Conservation (phyloP, 2,888 invertebrate species). For the Epicampocera succincta region DNA sequence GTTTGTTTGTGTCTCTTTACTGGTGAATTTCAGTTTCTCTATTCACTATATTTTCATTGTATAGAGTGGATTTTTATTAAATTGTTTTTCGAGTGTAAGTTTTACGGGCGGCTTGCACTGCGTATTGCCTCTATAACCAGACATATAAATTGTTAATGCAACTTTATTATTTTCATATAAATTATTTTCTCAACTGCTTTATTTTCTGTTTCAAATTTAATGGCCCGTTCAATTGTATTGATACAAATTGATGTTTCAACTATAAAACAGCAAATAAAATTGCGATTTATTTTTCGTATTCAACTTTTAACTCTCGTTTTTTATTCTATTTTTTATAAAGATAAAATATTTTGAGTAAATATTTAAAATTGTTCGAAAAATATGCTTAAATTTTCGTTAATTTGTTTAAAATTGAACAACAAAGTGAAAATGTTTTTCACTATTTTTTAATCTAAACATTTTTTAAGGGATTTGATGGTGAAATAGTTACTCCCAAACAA, state of each 20-base stretch:
- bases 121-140: constrained; percentile 34
- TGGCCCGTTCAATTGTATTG: constrained; percentile 60
- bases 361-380: background rate
- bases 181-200: constrained; percentile 67
- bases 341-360: constrained; percentile 7
- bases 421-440: no score
- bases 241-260: constrained; percentile 50
- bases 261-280: constrained; percentile 49
- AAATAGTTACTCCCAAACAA: no score
- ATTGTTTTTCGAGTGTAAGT: constrained; percentile 49
- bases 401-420: no score
- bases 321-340: constrained; percentile 8
- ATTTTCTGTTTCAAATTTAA: constrained; percentile 58
- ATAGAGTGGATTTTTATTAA: constrained; percentile 38
- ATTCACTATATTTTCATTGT: background rate
- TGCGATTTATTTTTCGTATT: constrained; percentile 40
- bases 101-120: constrained; percentile 10
- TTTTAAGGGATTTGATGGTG: no score
- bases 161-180: constrained; percentile 68
- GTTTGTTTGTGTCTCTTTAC: background rate
- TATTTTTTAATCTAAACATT: no score
- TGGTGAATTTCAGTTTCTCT: background rate
- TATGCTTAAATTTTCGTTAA: no score
- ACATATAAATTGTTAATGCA: constrained; percentile 67
- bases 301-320: constrained; percentile 39